Evolutionary conservation across 2,888 invertebrate species (phyloP).

Genomic region (Macaria notata): DNA sequence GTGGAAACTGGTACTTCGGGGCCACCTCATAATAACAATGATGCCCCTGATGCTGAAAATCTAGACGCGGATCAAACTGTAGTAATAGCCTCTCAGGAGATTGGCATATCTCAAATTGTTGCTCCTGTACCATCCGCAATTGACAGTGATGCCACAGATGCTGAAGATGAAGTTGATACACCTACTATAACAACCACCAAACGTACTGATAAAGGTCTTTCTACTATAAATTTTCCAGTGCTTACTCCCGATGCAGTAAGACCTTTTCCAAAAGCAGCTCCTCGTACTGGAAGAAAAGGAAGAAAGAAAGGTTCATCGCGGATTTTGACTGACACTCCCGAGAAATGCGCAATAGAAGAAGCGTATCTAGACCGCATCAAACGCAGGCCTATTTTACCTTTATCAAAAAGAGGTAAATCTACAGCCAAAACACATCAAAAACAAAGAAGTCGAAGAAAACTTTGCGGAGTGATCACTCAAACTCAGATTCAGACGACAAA

Average conservation of each 20-base stretch:
- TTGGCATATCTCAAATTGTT: conserved; percentile 1
- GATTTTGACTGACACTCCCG: conserved; percentile 19
- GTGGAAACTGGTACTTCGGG: neutral
- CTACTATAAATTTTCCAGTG: neutral
- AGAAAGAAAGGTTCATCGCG: conserved; percentile 18
- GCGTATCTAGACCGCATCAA: conserved; percentile 20
- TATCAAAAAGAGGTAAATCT: conserved; percentile 17
- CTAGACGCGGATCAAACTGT: conserved; percentile 5
- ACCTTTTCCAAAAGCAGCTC: conserved; percentile 23
- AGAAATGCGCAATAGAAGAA: conserved; percentile 19
- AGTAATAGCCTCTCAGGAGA: conserved; percentile 4
- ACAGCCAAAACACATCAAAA: conserved; percentile 7
- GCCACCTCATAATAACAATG: conserved; percentile 7
- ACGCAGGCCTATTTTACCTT: conserved; percentile 16
- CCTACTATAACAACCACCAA: neutral
- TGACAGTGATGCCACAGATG: conserved; percentile 1
- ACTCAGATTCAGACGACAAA: conserved; percentile 23
- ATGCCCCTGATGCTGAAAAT: conserved; percentile 20
- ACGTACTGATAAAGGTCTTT: conserved; percentile 5
- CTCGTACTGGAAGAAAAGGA: conserved; percentile 16
- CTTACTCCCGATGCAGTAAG: conserved; percentile 21
- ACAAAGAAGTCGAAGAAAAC: conserved; percentile 7
- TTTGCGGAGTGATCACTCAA: conserved; percentile 11
- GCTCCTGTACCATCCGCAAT: conserved; percentile 1
- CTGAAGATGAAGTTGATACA: conserved; percentile 7